These are phyloP conservation scores for Hyphantria cunea DNA, from an alignment of 1,140 invertebrate species.

Conservation along the genomic window DNA sequence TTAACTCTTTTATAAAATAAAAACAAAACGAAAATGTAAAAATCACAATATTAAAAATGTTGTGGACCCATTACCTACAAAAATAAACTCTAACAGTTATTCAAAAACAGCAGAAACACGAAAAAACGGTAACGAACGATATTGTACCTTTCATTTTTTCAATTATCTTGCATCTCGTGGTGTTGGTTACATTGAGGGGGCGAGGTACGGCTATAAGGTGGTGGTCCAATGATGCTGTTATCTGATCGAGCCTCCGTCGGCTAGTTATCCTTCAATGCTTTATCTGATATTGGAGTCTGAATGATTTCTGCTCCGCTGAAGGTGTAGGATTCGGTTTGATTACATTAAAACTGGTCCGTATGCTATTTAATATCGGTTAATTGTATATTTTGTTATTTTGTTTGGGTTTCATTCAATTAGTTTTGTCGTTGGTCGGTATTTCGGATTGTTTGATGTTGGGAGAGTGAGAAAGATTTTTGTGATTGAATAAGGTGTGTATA, in stretches of 20 bases:
- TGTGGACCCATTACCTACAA: no score
- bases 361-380: conserved; percentile 14
- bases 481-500: no score
- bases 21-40: no score
- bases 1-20: no score
- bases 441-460: not conserved
- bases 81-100: no score
- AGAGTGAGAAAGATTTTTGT: no score
- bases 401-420: not conserved
- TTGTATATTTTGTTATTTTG: conserved; percentile 13
- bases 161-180: conserved; percentile 54
- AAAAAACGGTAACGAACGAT: no score
- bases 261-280: conserved; percentile 42
- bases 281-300: conserved; percentile 42
- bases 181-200: conserved; percentile 54
- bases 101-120: no score
- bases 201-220: conserved; percentile 27
- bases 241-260: conserved; percentile 55
- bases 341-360: conserved; percentile 37
- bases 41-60: no score
- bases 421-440: conserved; percentile 5
- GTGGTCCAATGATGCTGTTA: conserved; percentile 34
- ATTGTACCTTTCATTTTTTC: conserved; percentile 46
- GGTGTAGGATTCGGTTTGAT: conserved; percentile 41
- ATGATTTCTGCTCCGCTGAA: conserved; percentile 46